Evolutionary conservation across 2,113 vertebrate species (phyloP).

Genomic region (Rana temporaria): DNA sequence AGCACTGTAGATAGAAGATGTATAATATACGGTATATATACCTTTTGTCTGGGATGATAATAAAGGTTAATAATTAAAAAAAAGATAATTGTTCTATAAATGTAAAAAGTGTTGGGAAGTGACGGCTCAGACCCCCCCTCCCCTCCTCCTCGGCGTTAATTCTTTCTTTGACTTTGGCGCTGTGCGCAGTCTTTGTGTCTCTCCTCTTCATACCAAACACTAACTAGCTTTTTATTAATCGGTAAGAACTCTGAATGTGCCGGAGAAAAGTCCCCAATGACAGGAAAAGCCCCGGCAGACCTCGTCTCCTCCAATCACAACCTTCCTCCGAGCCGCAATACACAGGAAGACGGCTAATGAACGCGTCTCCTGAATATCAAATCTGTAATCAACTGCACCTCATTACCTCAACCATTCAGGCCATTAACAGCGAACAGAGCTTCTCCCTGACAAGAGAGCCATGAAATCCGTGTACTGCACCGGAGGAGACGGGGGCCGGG

Average conservation of each 20-base stretch:
- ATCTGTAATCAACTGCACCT: constrained; percentile 59
- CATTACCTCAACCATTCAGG: constrained; percentile 58
- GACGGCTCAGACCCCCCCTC: constrained; percentile 1
- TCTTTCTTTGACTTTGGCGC: constrained; percentile 53
- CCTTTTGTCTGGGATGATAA: no score
- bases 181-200: constrained; percentile 46
- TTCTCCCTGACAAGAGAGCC: constrained; percentile 54
- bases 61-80: no score
- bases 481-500: constrained; percentile 35
- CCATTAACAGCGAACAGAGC: constrained; percentile 58
- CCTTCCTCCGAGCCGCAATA: constrained; percentile 54
- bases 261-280: constrained; percentile 55
- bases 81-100: no score
- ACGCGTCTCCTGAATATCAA: constrained; percentile 58
- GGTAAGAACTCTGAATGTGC: constrained; percentile 56
- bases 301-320: constrained; percentile 45
- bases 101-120: constrained; percentile 19
- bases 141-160: constrained; percentile 25
- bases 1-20: no score
- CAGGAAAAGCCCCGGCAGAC: constrained; percentile 38
- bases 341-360: constrained; percentile 58
- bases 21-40: no score
- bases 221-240: constrained; percentile 59
- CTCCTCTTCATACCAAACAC: constrained; percentile 42
- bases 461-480: constrained; percentile 47